phyloP scores from a whole-genome alignment of 2,797 vertebrate genomes.

The Lophotriccus pileatus region DNA sequence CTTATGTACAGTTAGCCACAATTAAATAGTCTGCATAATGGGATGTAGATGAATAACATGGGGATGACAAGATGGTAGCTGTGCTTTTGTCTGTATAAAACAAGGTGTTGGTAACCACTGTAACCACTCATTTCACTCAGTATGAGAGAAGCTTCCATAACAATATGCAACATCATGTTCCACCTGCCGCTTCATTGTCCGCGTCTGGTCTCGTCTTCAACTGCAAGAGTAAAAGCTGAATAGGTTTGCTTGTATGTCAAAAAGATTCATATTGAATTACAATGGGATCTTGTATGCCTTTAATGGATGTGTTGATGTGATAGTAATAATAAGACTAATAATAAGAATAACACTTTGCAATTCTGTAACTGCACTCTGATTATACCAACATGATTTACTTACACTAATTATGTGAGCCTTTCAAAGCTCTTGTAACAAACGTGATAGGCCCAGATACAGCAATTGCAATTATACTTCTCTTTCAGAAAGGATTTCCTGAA shows the following conservation, averaged over 20 bases:
- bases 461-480: slow-evolving; percentile 22
- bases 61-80: neutral
- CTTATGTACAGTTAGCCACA: neutral
- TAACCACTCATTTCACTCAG: neutral
- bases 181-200: neutral
- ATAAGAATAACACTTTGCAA: neutral
- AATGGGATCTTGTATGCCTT: neutral
- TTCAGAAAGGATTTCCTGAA: neutral
- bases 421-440: neutral
- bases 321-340: neutral
- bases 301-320: neutral
- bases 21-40: neutral
- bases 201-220: neutral
- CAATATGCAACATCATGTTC: neutral
- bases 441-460: neutral
- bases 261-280: neutral
- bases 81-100: neutral
- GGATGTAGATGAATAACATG: neutral
- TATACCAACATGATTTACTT: slow-evolving; percentile 39
- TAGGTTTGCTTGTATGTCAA: neutral
- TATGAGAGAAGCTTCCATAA: neutral
- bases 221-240: neutral
- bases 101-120: neutral
- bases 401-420: slow-evolving; percentile 27
- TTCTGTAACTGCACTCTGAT: slow-evolving; percentile 22